Conservation (phyloP, 2,113 vertebrate species). For the Seriola dumerili region DNA sequence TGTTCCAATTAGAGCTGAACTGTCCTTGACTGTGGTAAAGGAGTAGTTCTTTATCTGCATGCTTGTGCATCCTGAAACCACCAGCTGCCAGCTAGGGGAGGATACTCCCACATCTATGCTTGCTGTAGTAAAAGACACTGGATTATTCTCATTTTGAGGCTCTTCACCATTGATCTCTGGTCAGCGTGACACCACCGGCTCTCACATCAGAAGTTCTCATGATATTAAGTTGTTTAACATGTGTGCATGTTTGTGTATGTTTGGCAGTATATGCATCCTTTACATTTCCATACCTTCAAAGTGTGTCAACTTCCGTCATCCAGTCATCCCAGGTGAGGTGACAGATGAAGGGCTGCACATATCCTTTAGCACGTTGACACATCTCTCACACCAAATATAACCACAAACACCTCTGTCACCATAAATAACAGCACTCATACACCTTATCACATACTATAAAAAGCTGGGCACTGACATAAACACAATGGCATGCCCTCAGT, state of each 20-base stretch:
- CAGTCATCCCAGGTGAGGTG: slow-evolving; percentile 14
- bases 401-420: slow-evolving; percentile 34
- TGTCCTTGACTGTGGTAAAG: too few relatives aligned
- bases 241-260: not conserved
- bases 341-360: not conserved
- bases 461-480: slow-evolving; percentile 50
- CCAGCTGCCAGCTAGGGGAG: too few relatives aligned
- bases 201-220: not conserved
- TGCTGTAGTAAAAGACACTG: too few relatives aligned
- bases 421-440: slow-evolving; percentile 57
- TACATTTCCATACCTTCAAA: slow-evolving; percentile 39
- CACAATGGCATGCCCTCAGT: slow-evolving; percentile 49
- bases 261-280: slow-evolving; percentile 9
- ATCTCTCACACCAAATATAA: slow-evolving; percentile 54
- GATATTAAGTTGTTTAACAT: not conserved
- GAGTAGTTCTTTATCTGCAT: too few relatives aligned
- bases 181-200: slow-evolving; percentile 4
- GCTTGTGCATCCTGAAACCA: too few relatives aligned
- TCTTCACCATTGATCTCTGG: not conserved
- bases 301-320: slow-evolving; percentile 40
- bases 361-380: slow-evolving; percentile 25
- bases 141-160: too few relatives aligned
- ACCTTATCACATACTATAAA: slow-evolving; percentile 59
- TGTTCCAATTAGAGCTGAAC: too few relatives aligned
- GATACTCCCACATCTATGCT: too few relatives aligned